These are phyloP conservation scores for Rousettus madagascariensis DNA, from an alignment of 2,797 vertebrate genomes.

Conservation along the genomic window DNA sequence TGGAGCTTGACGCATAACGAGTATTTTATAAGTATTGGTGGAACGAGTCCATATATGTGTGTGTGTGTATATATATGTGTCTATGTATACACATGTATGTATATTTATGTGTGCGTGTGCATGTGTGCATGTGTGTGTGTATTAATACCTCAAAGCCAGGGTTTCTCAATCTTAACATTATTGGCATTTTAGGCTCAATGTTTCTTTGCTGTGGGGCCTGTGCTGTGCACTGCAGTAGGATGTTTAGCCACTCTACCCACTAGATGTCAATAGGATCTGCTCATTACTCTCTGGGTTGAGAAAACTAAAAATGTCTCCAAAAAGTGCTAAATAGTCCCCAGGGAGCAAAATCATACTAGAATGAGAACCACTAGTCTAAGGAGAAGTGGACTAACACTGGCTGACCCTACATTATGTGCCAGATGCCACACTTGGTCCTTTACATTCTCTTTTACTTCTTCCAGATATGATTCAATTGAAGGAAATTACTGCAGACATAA, in stretches of 20 bases:
- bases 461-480: not conserved
- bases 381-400: not conserved
- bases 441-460: not conserved
- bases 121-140: too few relatives aligned
- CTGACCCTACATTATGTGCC: not conserved
- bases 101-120: too few relatives aligned
- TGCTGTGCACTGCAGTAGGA: not conserved
- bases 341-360: not conserved
- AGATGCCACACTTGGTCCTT: not conserved
- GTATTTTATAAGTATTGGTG: not conserved
- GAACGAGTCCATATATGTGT: not conserved
- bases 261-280: not conserved
- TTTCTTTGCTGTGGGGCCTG: not conserved
- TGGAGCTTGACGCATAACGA: not conserved
- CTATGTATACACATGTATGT: too few relatives aligned
- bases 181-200: not conserved
- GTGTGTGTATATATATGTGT: too few relatives aligned
- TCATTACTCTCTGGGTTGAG: not conserved
- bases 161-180: not conserved
- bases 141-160: not conserved
- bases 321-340: not conserved
- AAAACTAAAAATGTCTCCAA: not conserved
- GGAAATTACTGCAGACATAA: not conserved
- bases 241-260: not conserved
- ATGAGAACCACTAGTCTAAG: not conserved